phyloP scores from a whole-genome alignment of 2,113 vertebrate species.

The Aspiorhynchus laticeps region DNA sequence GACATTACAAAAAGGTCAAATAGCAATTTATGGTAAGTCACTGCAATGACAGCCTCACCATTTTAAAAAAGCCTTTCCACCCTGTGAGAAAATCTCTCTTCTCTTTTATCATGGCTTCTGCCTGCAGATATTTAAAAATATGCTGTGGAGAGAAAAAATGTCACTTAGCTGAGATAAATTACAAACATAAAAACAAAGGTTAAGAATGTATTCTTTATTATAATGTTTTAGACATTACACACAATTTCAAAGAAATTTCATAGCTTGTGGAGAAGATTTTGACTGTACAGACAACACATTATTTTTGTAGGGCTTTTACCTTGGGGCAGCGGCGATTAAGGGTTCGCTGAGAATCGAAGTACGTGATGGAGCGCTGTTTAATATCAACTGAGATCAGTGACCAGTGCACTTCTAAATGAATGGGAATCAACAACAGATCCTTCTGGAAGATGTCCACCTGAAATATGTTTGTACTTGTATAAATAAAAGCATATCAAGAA shows the following conservation, averaged over 20 bases:
- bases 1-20: background rate
- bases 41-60: conserved; percentile 74
- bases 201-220: background rate
- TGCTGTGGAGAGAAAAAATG: conserved; percentile 68
- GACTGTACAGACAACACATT: background rate
- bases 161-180: too few species aligned
- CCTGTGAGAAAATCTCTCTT: conserved; percentile 83
- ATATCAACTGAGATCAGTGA: conserved; percentile 90
- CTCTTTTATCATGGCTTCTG: conserved; percentile 89
- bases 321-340: conserved; percentile 92
- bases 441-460: conserved; percentile 95
- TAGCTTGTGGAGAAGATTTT: background rate
- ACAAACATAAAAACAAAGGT: background rate
- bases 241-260: background rate
- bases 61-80: conserved; percentile 93
- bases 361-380: conserved; percentile 82
- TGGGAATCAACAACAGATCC: conserved; percentile 88
- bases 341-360: conserved; percentile 92
- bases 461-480: background rate
- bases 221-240: background rate
- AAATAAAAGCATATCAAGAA: background rate
- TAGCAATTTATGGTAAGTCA: conserved; percentile 13
- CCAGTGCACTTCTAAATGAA: conserved; percentile 94
- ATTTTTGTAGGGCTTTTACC: conserved; percentile 65
- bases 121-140: conserved; percentile 92